Conservation (phyloP, 2,888 invertebrate species). For the Cosmia trapezina region DNA sequence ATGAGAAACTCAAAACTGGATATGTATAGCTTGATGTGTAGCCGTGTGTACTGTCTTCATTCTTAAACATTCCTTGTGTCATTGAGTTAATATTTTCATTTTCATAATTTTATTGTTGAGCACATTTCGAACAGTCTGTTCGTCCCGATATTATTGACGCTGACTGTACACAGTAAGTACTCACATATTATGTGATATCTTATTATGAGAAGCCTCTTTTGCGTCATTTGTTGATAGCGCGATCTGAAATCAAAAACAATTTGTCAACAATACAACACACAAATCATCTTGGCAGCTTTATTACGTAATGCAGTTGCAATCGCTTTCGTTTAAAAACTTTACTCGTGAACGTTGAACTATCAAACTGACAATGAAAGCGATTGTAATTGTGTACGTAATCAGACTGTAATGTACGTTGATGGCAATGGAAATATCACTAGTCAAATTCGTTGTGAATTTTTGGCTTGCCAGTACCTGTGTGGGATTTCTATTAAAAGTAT, state of each 20-base stretch:
- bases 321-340: background rate
- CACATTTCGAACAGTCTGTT: too few species aligned
- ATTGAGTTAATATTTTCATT: too few species aligned
- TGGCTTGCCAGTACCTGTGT: background rate
- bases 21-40: too few species aligned
- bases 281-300: background rate
- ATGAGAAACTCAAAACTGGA: too few species aligned
- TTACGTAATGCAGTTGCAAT: background rate
- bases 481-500: background rate
- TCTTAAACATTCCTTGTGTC: too few species aligned
- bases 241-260: slow-evolving; percentile 72
- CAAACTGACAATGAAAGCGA: background rate
- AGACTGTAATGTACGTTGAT: background rate
- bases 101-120: too few species aligned
- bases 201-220: slow-evolving; percentile 61
- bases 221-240: slow-evolving; percentile 77
- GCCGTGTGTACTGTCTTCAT: too few species aligned
- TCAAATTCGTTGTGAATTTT: background rate
- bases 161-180: too few species aligned
- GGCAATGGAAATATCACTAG: background rate
- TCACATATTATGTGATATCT: slow-evolving; percentile 22
- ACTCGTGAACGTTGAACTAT: background rate
- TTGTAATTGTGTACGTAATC: background rate
- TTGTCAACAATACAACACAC: background rate
- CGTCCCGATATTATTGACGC: too few species aligned